Conservation (phyloP, 2,888 invertebrate species). For the Nomada fucata region DNA sequence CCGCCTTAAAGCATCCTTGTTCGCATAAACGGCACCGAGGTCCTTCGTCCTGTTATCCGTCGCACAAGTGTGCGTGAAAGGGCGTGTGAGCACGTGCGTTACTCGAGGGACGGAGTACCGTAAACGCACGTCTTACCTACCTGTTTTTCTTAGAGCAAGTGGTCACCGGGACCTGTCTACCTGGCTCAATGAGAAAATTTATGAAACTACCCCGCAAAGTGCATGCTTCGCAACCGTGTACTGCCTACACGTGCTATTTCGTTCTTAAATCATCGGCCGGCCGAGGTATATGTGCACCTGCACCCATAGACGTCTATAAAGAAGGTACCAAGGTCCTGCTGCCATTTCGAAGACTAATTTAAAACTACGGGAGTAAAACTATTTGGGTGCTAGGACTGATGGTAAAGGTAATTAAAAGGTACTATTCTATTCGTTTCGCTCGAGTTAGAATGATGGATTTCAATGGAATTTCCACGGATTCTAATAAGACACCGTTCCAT, state of each 20-base stretch:
- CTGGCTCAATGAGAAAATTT: slow-evolving; percentile 62
- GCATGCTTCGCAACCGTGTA: slow-evolving; percentile 29
- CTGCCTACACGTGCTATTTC: slow-evolving; percentile 16
- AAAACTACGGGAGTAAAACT: neutral
- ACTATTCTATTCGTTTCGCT: too few relatives aligned
- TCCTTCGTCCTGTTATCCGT: slow-evolving; percentile 10
- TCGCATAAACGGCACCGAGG: slow-evolving; percentile 30
- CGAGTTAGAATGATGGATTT: too few relatives aligned
- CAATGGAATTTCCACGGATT: too few relatives aligned
- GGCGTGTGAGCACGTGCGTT: slow-evolving; percentile 38
- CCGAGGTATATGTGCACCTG: slow-evolving; percentile 15
- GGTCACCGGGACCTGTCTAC: slow-evolving; percentile 41
- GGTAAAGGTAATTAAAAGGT: too few relatives aligned
- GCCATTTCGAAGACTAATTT: neutral
- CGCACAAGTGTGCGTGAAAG: slow-evolving; percentile 8
- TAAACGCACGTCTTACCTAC: slow-evolving; percentile 50
- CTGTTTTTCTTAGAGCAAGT: slow-evolving; percentile 43
- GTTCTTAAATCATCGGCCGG: neutral
- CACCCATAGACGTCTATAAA: neutral
- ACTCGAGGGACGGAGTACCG: slow-evolving; percentile 40
- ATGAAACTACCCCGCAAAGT: slow-evolving; percentile 65
- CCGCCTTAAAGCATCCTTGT: slow-evolving; percentile 43
- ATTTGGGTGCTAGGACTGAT: neutral
- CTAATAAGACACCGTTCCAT: too few relatives aligned
- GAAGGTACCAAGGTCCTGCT: neutral